Evolutionary conservation across 1,140 invertebrate species (phyloP), one percentile per base, ranked within the genome.

Genomic region (Globodera ellingtonae): DNA sequence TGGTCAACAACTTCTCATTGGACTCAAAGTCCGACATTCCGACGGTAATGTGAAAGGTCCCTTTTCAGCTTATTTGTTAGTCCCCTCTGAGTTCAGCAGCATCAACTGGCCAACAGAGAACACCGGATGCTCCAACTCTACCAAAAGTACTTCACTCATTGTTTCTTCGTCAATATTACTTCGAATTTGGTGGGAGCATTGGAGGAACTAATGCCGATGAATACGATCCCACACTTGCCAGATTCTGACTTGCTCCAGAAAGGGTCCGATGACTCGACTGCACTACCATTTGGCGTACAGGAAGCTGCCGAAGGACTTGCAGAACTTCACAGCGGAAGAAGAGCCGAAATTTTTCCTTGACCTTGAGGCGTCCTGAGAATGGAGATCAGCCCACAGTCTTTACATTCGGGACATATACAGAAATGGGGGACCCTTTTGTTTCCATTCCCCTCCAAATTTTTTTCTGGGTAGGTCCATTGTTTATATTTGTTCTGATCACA

Each of bases 271-370:
- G n/a, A 77, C 75, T 5, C 75, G 75, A 47, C 46, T 69, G 21
- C 21, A 24, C 3, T 77, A 77, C 24, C 65, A 67, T 18, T 62
- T 69, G 21, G 69, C 56, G 6, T 77, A 24, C 13, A 52, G 75
- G 48, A 48, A 21, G 9, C 69, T 77, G 56, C 62, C 75, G 35
- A 62, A 44, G 48, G 59, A 77, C 35, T 67, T 77, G 35, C 75
- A 77, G 69, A 62, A 24, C 13, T 77, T 67, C 69, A 69, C 75
- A 15, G 44, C 65, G 24, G 65, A 77, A 9, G 62, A 77, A 9
- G 59, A 77, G 24, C 75, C 75, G 8, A 77, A 77, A 67, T 77
- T 77, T 47, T 77, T 77, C n/a, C 75, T 77, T 67, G 75, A 77
- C 46, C 46, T 77, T 10, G 75, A 77, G 24, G 75, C 75, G 6